Base-by-base conservation (phyloP, 2,888 invertebrate species). In the Rotaria magnacalcarata region DNA sequence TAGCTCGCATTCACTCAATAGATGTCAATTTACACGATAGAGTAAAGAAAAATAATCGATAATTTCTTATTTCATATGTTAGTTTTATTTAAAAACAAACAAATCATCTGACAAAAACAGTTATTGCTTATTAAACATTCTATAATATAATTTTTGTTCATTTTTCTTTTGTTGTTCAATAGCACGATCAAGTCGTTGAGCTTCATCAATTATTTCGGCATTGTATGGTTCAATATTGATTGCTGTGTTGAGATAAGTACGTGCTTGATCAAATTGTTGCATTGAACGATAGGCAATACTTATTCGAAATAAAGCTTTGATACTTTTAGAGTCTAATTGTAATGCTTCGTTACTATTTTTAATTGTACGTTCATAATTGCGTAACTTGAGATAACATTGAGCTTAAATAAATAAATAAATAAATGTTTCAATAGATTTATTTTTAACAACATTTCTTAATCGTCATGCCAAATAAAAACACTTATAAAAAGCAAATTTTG, bases 251-350 rank as follows among this genome's bases (percentile, higher is more conserved):
- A 80, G 43, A 80, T 80, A 6, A 5, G 4, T 24, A 47, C 47
- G 43, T 80, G 80, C 80, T 80, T 80, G 80, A 80, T 80, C 80
- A n/a, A 80, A 80, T 80, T 80, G 43, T 21, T 80, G 80, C n/a
- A 80, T 24, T 80, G 47, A 43, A 80, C 80, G 80, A 80, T 80
- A 47, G n/a, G 80, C 43, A 24, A 80, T 80, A 47, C 80, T 80
- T 10, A 80, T 80, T 19, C 80, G 80, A 43, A 47, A 80, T 47
- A 80, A 47, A n/a, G 80, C 80, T 80, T 80, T 80, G 8, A 47
- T 47, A 47, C 47, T 80, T n/a, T 47, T 47, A 2, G 47, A 14
- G 24, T 80, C 80, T 47, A 47, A 10, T 47, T 80, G 80, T 47
- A 80, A n/a, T 80, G 47, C 80, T 11, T 80, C 80, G n/a, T n/a